phyloP scores from a whole-genome alignment of 2,113 vertebrate species.

The Phasianus colchicus region DNA sequence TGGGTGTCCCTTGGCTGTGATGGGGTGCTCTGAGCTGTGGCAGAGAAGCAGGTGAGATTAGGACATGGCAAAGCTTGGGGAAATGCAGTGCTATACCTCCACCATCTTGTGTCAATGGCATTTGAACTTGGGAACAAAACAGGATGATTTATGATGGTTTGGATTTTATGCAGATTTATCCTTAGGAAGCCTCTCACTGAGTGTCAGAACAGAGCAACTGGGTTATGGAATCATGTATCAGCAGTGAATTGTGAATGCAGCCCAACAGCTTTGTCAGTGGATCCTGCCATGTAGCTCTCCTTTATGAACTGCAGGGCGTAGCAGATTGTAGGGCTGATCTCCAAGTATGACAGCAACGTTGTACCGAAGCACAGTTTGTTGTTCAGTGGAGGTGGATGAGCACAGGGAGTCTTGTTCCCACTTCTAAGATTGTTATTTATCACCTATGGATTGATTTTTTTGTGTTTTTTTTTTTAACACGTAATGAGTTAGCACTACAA shows the following conservation, averaged over 20 bases:
- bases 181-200: background rate
- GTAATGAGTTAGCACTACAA: background rate
- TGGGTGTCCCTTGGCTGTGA: background rate
- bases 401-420: background rate
- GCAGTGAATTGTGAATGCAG: background rate
- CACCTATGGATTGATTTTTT: background rate
- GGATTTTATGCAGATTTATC: background rate
- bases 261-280: background rate
- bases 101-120: background rate
- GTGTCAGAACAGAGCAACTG: background rate
- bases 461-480: background rate
- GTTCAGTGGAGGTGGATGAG: background rate
- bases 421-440: background rate
- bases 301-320: background rate
- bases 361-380: background rate
- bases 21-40: rapidly evolving
- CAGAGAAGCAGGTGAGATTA: background rate
- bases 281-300: background rate
- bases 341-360: background rate
- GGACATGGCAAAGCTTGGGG: background rate
- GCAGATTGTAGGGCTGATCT: background rate
- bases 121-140: background rate
- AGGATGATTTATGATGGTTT: background rate
- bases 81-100: background rate
- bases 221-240: background rate